Base-by-base conservation (phyloP, 2,113 vertebrate species). In the Lamprotornis superbus region DNA sequence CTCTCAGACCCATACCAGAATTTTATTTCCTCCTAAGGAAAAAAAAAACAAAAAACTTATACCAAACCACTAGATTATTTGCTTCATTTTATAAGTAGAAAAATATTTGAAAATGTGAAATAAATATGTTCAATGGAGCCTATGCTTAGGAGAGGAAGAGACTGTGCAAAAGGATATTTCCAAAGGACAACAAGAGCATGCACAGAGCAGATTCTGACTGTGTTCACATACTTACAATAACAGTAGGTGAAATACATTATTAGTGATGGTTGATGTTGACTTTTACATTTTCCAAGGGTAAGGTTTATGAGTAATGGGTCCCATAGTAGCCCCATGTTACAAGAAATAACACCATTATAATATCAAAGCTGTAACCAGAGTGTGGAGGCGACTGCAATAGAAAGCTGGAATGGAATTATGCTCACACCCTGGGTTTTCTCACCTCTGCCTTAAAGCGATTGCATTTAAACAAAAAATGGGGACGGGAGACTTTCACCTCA, bases 281-380 rank as follows among this genome's bases (percentile, higher is more conserved):
- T 95, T 96, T 88, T 82, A 75, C 78, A 57, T 89, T 95, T 95
- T 86, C 95, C 87, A 92, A 46, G 86, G 89, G 79, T 76, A 93
- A 93, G 73, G 90, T 91, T 95, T 96, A 90, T 67, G 71, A 92
- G 85, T 96, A 96, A 95, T 94, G 96, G 84, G 92, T 95, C 94
- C 93, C 88, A 83, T 25, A 96, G 94, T 78, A 94, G 78, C 57
- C 55, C 85, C 33, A 23, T 50, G 42, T 57, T 93, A 87, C 76
- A 70, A 90, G 95, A 97, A 96, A 96, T 89, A 96, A 96, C 95
- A 96, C 44, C 49, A 94, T 92, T 92, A 85, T 14, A 52, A 91
- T 89, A 90, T 75, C 90, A 89, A 90, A 35, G 37, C 59, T 46
- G 55, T 18, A 95, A 73, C 57, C 35, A 33, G 57, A 46, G 25